Evolutionary conservation across 1,140 invertebrate species (phyloP).

Genomic region (Mercenaria mercenaria): DNA sequence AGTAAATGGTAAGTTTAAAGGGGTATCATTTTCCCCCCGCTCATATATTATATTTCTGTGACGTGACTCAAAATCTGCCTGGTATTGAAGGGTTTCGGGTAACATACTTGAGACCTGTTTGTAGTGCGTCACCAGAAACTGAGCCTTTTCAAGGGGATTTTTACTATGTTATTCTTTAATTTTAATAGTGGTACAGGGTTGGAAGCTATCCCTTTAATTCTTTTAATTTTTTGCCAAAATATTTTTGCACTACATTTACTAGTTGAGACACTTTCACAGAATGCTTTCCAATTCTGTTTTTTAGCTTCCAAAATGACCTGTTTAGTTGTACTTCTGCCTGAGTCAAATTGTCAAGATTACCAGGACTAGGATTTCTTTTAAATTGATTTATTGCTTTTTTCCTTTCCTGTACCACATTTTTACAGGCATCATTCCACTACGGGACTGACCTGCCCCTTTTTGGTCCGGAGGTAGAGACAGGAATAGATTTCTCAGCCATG

Average conservation of each 20-base stretch:
- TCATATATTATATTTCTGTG: not conserved
- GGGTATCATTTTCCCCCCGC: not conserved
- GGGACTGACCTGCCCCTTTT: not conserved
- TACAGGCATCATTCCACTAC: not conserved
- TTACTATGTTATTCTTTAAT: not conserved
- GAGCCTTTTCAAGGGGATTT: not conserved
- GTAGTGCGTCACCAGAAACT: not conserved
- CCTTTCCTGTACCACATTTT: not conserved
- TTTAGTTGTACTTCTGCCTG: not conserved
- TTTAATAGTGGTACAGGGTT: not conserved
- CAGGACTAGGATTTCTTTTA: not conserved
- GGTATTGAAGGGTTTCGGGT: not conserved
- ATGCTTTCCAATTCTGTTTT: not conserved
- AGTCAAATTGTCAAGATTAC: not conserved
- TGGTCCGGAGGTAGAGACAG: not conserved
- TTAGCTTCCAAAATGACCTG: not conserved
- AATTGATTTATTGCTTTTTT: not conserved
- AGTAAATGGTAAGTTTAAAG: not conserved
- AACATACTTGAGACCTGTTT: not conserved
- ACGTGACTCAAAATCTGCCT: not conserved
- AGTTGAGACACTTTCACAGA: not conserved
- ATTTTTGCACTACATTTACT: not conserved
- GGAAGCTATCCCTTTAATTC: not conserved
- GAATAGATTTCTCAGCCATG: not conserved
- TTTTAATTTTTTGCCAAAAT: slow-evolving; percentile 6